A percentile compares a stretch with the other conserved stretches of the same genome.
Evolutionary conservation across 2,113 vertebrate genomes (phyloP).

Genomic region (Junco hyemalis): DNA sequence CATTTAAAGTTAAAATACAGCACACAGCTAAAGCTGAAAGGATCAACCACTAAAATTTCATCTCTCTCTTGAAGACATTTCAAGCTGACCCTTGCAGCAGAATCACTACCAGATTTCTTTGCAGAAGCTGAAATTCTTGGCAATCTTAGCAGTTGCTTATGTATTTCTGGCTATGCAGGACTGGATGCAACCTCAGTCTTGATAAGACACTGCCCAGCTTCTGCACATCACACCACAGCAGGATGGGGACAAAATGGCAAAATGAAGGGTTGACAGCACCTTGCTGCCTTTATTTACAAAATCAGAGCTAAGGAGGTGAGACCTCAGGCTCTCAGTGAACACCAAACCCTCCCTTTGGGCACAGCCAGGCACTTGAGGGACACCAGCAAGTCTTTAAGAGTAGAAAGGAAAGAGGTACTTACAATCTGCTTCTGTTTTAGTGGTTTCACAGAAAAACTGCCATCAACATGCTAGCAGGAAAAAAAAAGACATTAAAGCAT

Average conservation of each 20-base stretch:
- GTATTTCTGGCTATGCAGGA: background rate
- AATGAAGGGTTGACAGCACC: background rate
- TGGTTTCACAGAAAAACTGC: slow-evolving; percentile 96
- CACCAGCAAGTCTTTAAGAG: background rate
- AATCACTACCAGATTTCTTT: background rate
- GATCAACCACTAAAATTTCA: background rate
- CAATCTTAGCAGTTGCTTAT: background rate
- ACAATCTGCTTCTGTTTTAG: slow-evolving; percentile 99
- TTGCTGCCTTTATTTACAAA: background rate
- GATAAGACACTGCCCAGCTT: background rate
- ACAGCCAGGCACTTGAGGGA: background rate
- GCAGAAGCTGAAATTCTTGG: background rate
- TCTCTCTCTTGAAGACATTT: background rate
- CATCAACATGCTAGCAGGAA: slow-evolving; percentile 86
- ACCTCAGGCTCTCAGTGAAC: background rate
- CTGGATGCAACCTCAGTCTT: background rate
- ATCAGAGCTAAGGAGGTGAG: background rate
- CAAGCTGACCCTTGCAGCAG: background rate
- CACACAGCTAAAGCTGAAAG: background rate
- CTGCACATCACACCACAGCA: background rate
- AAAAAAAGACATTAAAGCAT: background rate
- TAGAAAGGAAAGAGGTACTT: slow-evolving; percentile 65
- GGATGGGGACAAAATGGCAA: background rate
- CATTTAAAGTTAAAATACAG: background rate
- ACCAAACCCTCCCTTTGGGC: background rate